Conservation (phyloP, 1,140 invertebrate species). For the Eupristina koningsbergeri region DNA sequence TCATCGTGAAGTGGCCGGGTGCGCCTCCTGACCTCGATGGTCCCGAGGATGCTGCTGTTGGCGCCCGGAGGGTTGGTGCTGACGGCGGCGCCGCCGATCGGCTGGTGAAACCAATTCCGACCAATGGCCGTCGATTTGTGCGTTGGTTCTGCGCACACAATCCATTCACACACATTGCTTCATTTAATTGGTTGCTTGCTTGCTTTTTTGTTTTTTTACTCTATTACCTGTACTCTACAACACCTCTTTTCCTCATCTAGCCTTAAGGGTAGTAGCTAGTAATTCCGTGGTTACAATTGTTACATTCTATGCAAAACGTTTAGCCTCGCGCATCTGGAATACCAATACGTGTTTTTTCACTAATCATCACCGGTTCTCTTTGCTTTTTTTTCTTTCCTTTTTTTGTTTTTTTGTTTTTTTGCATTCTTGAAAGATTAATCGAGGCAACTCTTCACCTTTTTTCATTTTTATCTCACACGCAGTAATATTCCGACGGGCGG, state of each 20-base stretch:
- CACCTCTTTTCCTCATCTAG: slow-evolving; percentile 12
- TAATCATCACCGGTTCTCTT: no score
- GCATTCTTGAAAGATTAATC: no score
- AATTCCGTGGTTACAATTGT: not conserved
- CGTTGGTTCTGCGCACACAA: slow-evolving; percentile 71
- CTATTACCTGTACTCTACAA: slow-evolving; percentile 37
- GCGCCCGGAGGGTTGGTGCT: slow-evolving; percentile 35
- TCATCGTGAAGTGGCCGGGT: slow-evolving; percentile 66
- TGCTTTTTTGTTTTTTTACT: no score
- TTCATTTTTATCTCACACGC: no score
- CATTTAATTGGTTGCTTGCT: slow-evolving; percentile 51
- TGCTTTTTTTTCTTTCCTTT: no score
- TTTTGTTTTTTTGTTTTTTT: no score
- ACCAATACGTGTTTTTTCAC: slow-evolving; percentile 6
- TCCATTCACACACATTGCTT: slow-evolving; percentile 65
- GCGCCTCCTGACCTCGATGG: slow-evolving; percentile 59
- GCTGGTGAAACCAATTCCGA: not conserved
- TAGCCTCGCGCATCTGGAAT: slow-evolving; percentile 1
- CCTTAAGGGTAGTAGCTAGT: slow-evolving; percentile 38
- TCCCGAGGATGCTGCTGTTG: slow-evolving; percentile 33
- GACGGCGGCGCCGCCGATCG: not conserved
- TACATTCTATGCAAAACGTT: not conserved
- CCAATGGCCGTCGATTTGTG: slow-evolving; percentile 56
- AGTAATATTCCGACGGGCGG: slow-evolving; percentile 16
- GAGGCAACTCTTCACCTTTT: not conserved